phyloP scores from a whole-genome alignment of 2,888 invertebrate species.

The Agrochola macilenta region DNA sequence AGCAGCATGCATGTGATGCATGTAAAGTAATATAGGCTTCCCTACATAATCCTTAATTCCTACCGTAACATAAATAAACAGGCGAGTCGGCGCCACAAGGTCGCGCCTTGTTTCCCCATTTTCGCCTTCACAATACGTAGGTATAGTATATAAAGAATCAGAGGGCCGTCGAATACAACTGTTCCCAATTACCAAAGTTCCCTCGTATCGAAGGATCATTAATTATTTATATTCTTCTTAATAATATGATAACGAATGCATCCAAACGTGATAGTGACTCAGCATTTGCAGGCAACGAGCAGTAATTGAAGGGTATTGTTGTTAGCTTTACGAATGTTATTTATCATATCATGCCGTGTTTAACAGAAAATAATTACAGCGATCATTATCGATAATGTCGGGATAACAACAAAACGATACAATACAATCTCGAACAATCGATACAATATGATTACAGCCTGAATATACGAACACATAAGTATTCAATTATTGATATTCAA shows the following conservation, averaged over 20 bases:
- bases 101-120: constrained; percentile 52
- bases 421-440: too few species aligned
- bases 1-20: neutral
- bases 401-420: too few species aligned
- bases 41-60: constrained; percentile 28
- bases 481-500: constrained; percentile 14
- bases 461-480: neutral
- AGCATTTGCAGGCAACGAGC: constrained; percentile 56
- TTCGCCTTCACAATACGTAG: constrained; percentile 33
- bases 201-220: constrained; percentile 65
- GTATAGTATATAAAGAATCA: constrained; percentile 47
- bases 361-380: constrained; percentile 31
- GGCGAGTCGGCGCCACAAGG: constrained; percentile 56
- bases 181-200: constrained; percentile 64
- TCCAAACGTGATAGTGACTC: constrained; percentile 67
- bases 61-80: constrained; percentile 54
- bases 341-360: constrained; percentile 27
- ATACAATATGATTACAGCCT: constrained; percentile 9
- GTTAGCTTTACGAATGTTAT: constrained; percentile 29
- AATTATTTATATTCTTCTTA: constrained; percentile 70
- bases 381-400: constrained; percentile 22
- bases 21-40: constrained; percentile 19
- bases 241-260: constrained; percentile 79
- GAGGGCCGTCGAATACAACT: constrained; percentile 61
- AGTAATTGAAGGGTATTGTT: constrained; percentile 55